Conservation (phyloP, 2,113 vertebrate species). For the Cygnus buccinator region DNA sequence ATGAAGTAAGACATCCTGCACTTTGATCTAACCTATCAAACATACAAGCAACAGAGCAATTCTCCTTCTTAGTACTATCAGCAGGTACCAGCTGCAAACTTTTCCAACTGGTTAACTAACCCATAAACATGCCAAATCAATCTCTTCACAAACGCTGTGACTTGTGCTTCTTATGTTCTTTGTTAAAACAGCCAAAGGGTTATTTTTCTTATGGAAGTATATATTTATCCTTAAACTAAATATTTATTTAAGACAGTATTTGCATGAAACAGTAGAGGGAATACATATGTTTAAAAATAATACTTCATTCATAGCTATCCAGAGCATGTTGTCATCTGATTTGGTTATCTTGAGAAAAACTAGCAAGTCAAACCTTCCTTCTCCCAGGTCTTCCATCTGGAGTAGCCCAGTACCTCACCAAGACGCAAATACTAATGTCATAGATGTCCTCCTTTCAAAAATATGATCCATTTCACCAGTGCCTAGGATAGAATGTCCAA, state of each 20-base stretch:
- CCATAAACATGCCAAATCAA: not conserved
- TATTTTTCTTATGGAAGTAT: not conserved
- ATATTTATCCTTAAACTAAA: not conserved
- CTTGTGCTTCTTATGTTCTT: not conserved
- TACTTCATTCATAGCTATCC: not conserved
- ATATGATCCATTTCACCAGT: not conserved
- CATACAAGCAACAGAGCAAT: not conserved
- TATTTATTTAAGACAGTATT: not conserved
- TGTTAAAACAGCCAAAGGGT: not conserved
- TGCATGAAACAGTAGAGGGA: not conserved
- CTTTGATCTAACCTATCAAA: not conserved
- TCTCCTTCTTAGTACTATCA: not conserved
- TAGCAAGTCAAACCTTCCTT: not conserved
- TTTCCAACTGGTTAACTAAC: not conserved
- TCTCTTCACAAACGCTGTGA: not conserved
- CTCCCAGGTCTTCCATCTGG: not conserved
- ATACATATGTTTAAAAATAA: not conserved
- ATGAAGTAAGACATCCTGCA: not conserved
- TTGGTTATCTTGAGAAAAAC: not conserved
- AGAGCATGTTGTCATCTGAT: accelerated
- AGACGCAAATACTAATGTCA: not conserved
- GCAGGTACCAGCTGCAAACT: not conserved
- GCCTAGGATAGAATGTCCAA: not conserved
- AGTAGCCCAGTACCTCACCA: not conserved
- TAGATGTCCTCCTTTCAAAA: not conserved